Conservation (phyloP, 2,113 vertebrate species). For the Heterotilapia buettikoferi region DNA sequence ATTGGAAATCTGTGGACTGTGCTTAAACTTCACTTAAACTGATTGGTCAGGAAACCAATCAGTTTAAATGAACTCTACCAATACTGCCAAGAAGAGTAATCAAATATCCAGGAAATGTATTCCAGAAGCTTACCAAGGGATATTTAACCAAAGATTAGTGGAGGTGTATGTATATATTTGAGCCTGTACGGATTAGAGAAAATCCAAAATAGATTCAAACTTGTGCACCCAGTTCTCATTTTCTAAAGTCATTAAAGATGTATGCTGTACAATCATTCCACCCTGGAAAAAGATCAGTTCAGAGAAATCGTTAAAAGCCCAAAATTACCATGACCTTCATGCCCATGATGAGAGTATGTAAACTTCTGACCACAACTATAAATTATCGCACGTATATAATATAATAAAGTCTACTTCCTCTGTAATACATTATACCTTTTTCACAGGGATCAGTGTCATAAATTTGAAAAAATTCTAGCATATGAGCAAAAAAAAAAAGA, state of each 20-base stretch:
- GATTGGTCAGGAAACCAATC: background rate
- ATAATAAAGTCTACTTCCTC: background rate
- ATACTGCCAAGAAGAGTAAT: background rate
- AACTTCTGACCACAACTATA: background rate
- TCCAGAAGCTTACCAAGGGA: background rate
- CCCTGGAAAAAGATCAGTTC: background rate
- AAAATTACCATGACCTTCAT: background rate
- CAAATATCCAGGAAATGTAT: background rate
- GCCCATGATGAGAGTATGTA: background rate
- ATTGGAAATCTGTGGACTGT: background rate
- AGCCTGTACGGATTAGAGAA: fast-evolving
- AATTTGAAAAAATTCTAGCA: background rate
- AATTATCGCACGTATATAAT: background rate
- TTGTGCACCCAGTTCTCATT: background rate
- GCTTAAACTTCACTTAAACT: too few relatives aligned
- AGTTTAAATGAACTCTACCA: background rate
- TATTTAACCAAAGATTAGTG: background rate
- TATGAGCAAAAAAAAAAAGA: background rate
- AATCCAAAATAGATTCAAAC: background rate
- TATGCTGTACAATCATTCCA: background rate
- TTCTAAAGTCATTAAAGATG: background rate
- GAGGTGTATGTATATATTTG: background rate
- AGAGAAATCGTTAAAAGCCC: background rate
- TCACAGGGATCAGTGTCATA: background rate
- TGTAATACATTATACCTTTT: background rate